Conservation (phyloP, 2,888 invertebrate species). For the Mantis religiosa region DNA sequence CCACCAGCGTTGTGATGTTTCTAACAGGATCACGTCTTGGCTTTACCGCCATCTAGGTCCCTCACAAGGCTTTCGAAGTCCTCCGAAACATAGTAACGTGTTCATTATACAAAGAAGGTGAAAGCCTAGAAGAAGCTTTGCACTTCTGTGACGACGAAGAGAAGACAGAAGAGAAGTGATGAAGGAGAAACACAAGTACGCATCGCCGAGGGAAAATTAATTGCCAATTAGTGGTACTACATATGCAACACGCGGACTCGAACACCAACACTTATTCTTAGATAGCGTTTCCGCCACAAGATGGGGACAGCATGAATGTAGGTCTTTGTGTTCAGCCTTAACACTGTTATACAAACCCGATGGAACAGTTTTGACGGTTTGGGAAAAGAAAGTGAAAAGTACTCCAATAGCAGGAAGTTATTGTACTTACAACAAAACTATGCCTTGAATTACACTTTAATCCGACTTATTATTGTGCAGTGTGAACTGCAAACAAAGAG, state of each 20-base stretch:
- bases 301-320: background rate
- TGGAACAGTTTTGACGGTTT: background rate
- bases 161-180: background rate
- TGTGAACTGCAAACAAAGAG: too few species aligned
- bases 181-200: background rate
- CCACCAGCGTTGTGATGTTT: background rate
- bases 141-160: background rate
- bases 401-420: background rate
- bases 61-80: background rate
- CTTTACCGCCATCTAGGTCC: background rate
- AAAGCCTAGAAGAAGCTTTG: background rate
- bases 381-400: background rate
- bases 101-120: background rate
- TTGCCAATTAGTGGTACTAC: constrained; percentile 3
- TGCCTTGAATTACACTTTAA: too few species aligned
- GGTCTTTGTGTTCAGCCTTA: background rate
- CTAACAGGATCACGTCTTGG: background rate
- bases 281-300: background rate
- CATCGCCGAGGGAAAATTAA: background rate
- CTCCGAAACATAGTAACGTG: background rate
- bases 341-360: background rate
- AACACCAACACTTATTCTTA: background rate
- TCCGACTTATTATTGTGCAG: too few species aligned
- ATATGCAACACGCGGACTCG: background rate
- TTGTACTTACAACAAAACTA: too few species aligned